Base-by-base conservation (phyloP, 2,113 vertebrate species). In the Tragelaphus scriptus region DNA sequence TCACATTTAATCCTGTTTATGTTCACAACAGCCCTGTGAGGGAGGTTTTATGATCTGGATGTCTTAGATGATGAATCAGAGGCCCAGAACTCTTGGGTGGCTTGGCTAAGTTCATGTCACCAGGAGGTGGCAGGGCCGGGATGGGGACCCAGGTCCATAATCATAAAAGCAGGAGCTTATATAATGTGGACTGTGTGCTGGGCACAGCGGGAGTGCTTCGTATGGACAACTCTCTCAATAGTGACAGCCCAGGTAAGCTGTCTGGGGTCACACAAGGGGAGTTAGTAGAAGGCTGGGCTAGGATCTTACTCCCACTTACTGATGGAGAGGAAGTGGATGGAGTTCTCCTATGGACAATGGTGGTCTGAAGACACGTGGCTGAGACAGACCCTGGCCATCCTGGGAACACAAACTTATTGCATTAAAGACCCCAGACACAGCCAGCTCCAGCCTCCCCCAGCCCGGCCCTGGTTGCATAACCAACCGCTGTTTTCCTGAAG, bases 1-100 rank as follows among this genome's bases (percentile, higher is more conserved):
- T 58, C 49, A 4, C 77, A 85, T 92, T 95, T 94, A 77, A 96
- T 97, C 87, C 96, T 16, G 7, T 82, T 88, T 95, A 94, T 25
- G 36, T 84, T 90, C 75, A 51, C 53, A 85, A 51, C 1, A 40
- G 94, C 84, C 80, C 96, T 63, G 55, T 0, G 1, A 93, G 79
- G 84, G 26, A 87, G 61, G 61, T 80, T 95, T 97, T 77, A 91
- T 26, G 96, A 89, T 75, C 94, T 49, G 89, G 89, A 84, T 1
- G 9, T 63, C 2, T 8, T 16, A 4, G 86, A 86, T 79, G 93
- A 97, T 77, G 85, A 47, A 55, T 14, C 0, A 3, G n/a, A 79
- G 88, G 19, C 40, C 75, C n/a, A 10, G 79, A 90, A 65, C 77
- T 1, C 16, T 8, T 13, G 44, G 71, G 80, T n/a, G 49, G 56